Percentiles rank a stretch among this genome's conserved stretches.
These are phyloP conservation scores for Argynnis bischoffii DNA, from an alignment of 2,888 invertebrate genomes.

Conservation along the genomic window DNA sequence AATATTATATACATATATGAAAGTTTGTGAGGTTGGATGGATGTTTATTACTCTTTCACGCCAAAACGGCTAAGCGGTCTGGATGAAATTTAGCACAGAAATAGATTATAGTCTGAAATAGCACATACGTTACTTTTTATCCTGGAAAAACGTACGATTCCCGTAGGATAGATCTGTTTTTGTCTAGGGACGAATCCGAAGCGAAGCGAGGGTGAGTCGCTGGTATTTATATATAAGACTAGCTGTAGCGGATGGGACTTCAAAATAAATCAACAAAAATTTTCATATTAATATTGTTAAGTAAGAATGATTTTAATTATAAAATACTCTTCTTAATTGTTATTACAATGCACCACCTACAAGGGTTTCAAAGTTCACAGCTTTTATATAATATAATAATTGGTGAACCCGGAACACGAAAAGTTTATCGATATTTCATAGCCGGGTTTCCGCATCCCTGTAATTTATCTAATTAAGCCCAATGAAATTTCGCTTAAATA, in stretches of 20 bases:
- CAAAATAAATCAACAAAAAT: not conserved
- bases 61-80: no score
- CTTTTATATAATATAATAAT: conserved; percentile 25
- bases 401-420: conserved; percentile 15
- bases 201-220: no score
- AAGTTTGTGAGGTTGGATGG: no score
- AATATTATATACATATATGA: no score
- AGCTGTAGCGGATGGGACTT: not conserved
- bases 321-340: no score
- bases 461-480: conserved; percentile 75
- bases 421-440: conserved; percentile 48
- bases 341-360: not conserved
- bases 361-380: conserved; percentile 7
- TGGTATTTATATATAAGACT: not conserved
- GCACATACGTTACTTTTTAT: no score
- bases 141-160: no score
- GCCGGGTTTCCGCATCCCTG: conserved; percentile 53
- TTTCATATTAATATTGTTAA: not conserved
- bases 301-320: not conserved
- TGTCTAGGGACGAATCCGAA: no score
- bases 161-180: no score
- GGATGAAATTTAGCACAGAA: no score
- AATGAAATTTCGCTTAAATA: conserved; percentile 81
- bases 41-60: no score
- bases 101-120: no score